phyloP scores from a whole-genome alignment of 2,888 invertebrate species.

The Drosophila recens region DNA sequence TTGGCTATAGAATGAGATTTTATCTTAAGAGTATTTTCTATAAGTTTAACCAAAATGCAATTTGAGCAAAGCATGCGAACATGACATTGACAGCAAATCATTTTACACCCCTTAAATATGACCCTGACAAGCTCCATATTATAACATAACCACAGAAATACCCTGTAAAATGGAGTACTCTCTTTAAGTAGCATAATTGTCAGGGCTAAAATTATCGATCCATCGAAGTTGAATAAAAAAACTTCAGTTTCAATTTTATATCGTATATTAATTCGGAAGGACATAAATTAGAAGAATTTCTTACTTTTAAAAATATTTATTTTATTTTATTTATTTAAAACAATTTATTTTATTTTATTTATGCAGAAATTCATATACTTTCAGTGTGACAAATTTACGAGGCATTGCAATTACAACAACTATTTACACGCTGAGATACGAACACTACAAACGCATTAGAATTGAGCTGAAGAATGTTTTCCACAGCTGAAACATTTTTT shows the following conservation, averaged over 20 bases:
- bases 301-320: too few relatives aligned
- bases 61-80: slow-evolving; percentile 32
- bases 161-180: slow-evolving; percentile 12
- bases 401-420: slow-evolving; percentile 15
- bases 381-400: background rate
- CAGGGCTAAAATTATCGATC: too few relatives aligned
- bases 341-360: too few relatives aligned
- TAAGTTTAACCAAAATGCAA: slow-evolving; percentile 31
- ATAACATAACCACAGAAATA: slow-evolving; percentile 10
- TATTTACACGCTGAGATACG: slow-evolving; percentile 22
- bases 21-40: slow-evolving; percentile 5
- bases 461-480: slow-evolving; percentile 49
- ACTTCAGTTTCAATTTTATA: too few relatives aligned
- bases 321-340: too few relatives aligned
- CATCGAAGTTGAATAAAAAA: too few relatives aligned
- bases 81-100: slow-evolving; percentile 54
- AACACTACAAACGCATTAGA: slow-evolving; percentile 64
- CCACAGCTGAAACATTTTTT: slow-evolving; percentile 52
- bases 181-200: too few relatives aligned
- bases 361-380: background rate
- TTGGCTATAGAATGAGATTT: background rate
- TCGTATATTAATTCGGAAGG: too few relatives aligned
- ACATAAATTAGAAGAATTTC: too few relatives aligned
- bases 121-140: background rate
- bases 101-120: slow-evolving; percentile 33